Evolutionary conservation across 2,797 vertebrate species (phyloP).

Genomic region (Vireo griseus): DNA sequence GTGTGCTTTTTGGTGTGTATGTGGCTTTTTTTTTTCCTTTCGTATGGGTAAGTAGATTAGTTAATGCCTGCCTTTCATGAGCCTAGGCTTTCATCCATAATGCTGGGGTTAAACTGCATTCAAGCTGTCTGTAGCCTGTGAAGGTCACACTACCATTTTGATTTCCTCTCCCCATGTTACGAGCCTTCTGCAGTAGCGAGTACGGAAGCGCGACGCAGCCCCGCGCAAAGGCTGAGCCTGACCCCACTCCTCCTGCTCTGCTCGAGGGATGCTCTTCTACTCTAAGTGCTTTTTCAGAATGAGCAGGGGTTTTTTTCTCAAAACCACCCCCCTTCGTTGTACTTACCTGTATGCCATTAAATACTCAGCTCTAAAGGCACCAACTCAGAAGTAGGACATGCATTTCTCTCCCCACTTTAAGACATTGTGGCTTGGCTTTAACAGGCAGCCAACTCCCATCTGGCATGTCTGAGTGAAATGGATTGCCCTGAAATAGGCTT

Average conservation of each 20-base stretch:
- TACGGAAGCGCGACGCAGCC: accelerated
- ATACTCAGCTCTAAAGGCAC: neutral
- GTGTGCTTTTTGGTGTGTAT: slow-evolving; percentile 5
- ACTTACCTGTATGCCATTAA: neutral
- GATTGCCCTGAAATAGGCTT: neutral
- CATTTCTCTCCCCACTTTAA: neutral
- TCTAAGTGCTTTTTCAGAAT: neutral
- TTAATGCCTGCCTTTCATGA: slow-evolving; percentile 38
- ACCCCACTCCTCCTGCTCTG: neutral
- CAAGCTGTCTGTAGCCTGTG: neutral
- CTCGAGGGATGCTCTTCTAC: neutral
- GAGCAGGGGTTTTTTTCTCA: neutral
- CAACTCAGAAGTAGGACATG: neutral
- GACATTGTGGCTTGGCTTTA: neutral
- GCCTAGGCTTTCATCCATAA: slow-evolving; percentile 42
- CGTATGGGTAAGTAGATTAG: slow-evolving; percentile 22
- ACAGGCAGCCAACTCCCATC: neutral
- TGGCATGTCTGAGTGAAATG: neutral
- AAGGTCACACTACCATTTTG: slow-evolving; percentile 55
- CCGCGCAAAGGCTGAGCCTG: neutral
- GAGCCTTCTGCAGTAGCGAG: neutral
- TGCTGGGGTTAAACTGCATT: slow-evolving; percentile 29
- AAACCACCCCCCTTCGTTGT: neutral
- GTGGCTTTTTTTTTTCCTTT: neutral
- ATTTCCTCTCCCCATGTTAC: neutral